Evolutionary conservation across 2,113 vertebrate genomes (phyloP).

Genomic region (Sebastes fasciatus): DNA sequence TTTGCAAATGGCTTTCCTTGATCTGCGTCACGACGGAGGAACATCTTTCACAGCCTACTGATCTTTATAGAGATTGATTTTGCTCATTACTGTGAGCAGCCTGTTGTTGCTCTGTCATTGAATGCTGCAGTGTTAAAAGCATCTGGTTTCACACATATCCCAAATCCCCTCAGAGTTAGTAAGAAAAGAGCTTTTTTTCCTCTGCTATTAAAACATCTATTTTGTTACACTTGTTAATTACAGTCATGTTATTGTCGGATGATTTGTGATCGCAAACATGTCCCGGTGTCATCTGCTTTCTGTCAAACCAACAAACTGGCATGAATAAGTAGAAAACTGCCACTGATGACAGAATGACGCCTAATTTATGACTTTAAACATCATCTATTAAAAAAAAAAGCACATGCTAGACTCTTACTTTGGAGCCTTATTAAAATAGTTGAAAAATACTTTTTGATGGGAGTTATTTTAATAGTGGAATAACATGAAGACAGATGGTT

Average conservation of each 20-base stretch:
- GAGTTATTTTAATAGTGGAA: slow-evolving; percentile 1
- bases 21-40: slow-evolving; percentile 41
- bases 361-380: neutral
- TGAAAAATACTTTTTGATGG: neutral
- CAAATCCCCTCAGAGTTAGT: neutral
- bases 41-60: slow-evolving; percentile 27
- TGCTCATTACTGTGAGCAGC: slow-evolving; percentile 18
- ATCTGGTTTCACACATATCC: slow-evolving; percentile 31
- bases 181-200: neutral
- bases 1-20: slow-evolving; percentile 47
- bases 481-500: neutral
- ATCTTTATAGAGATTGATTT: slow-evolving; percentile 55
- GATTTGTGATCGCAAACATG: neutral
- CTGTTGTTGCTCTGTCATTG: neutral
- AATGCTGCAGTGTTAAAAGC: slow-evolving; percentile 9
- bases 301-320: neutral
- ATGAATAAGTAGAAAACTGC: neutral
- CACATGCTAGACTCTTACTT: neutral
- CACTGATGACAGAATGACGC: neutral
- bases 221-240: neutral
- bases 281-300: neutral
- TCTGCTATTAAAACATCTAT: neutral
- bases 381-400: neutral
- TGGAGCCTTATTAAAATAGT: neutral
- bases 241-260: neutral